Evolutionary conservation across 1,140 invertebrate species (phyloP).

Genomic region (Aphaenogaster floridana): DNA sequence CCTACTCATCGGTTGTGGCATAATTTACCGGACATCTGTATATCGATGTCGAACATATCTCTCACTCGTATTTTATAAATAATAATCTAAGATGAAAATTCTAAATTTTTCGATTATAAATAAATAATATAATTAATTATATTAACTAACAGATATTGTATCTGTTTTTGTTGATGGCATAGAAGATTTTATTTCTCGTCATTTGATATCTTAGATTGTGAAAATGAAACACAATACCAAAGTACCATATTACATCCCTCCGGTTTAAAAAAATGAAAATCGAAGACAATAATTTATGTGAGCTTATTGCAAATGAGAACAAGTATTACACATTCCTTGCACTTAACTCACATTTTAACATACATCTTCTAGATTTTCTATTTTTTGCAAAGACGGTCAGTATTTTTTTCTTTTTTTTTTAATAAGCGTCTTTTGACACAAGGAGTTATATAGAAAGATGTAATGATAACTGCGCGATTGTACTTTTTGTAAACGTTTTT

Average conservation of each 20-base stretch:
- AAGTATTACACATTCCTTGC: slow-evolving; percentile 62
- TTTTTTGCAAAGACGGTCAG: slow-evolving; percentile 79
- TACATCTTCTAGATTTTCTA: slow-evolving; percentile 78
- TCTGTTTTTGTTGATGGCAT: not conserved
- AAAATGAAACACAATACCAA: slow-evolving; percentile 24
- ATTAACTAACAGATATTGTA: not conserved
- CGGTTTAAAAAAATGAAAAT: slow-evolving; percentile 27
- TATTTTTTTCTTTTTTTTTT: slow-evolving; percentile 79
- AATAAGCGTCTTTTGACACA: slow-evolving; percentile 29
- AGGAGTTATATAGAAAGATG: slow-evolving; percentile 42
- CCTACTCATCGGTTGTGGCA: not conserved
- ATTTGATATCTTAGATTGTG: not conserved
- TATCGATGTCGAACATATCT: slow-evolving; percentile 29
- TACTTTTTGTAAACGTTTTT: slow-evolving; percentile 66
- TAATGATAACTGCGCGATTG: slow-evolving; percentile 48
- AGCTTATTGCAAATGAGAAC: slow-evolving; percentile 36
- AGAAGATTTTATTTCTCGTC: slow-evolving; percentile 16
- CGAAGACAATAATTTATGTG: slow-evolving; percentile 41
- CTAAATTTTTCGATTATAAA: not conserved
- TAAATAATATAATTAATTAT: not conserved
- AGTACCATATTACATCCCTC: slow-evolving; percentile 20
- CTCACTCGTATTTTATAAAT: slow-evolving; percentile 5
- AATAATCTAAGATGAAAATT: slow-evolving; percentile 21
- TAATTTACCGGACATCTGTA: not conserved
- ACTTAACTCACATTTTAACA: slow-evolving; percentile 62